A percentile compares a stretch with the other conserved stretches of the same genome.
Evolutionary conservation across 2,797 vertebrate species (phyloP).

Genomic region (Argentina silus): DNA sequence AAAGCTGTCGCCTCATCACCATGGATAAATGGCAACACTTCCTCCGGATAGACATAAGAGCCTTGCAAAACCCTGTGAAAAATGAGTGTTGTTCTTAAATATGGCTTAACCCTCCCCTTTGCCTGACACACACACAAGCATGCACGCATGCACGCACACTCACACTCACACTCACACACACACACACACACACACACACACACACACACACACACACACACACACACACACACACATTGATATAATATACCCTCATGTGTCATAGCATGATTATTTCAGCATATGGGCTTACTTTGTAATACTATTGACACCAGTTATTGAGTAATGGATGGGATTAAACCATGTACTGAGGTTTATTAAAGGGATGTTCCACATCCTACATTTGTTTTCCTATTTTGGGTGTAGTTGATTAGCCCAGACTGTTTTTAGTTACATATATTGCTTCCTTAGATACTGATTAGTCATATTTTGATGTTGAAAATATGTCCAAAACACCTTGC

Average conservation of each 20-base stretch:
- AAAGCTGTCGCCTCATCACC: constrained; percentile 43
- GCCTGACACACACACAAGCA: constrained; percentile 17
- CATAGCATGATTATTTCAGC: neutral
- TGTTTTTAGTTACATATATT: too few species aligned
- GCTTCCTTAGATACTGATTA: too few species aligned
- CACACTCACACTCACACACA: constrained; percentile 23
- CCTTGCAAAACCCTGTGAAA: constrained; percentile 51
- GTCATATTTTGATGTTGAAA: too few species aligned
- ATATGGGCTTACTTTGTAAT: neutral
- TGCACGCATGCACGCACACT: constrained; percentile 2
- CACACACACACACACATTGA: constrained; percentile 13
- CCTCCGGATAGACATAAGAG: constrained; percentile 40
- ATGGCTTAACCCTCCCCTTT: constrained; percentile 24
- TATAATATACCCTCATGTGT: neutral
- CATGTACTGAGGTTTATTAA: constrained; percentile 3
- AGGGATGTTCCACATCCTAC: too few species aligned
- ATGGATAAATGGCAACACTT: constrained; percentile 52
- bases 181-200: too few species aligned
- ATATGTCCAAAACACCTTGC: too few species aligned
- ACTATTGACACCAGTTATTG: constrained; percentile 22
- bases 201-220: too few species aligned
- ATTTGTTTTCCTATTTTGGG: too few species aligned
- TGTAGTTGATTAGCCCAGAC: too few species aligned
- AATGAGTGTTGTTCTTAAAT: constrained; percentile 40
- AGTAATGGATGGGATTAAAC: neutral